Conservation (phyloP, 2,888 invertebrate genomes). For the Teleogryllus oceanicus region DNA sequence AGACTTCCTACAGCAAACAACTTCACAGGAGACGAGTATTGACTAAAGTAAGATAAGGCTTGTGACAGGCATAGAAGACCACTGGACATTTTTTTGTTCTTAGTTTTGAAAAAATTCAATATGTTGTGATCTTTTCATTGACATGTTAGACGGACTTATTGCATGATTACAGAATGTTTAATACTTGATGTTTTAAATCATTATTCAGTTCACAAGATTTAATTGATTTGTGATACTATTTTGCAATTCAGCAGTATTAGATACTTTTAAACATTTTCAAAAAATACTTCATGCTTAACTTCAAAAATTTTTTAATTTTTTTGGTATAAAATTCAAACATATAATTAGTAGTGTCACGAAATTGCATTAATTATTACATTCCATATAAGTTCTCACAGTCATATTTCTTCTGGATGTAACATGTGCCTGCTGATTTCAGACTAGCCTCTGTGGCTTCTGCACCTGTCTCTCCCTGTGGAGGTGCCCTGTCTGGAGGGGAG, state of each 20-base stretch:
- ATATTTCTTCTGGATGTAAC: constrained; percentile 4
- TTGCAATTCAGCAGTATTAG: too few relatives aligned
- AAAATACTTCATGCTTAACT: too few relatives aligned
- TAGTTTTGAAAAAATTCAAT: neutral
- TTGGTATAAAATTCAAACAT: too few relatives aligned
- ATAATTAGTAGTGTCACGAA: too few relatives aligned
- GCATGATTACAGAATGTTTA: neutral
- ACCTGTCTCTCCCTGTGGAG: constrained; percentile 20
- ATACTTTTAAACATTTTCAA: too few relatives aligned
- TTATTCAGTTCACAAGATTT: too few relatives aligned
- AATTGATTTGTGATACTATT: too few relatives aligned
- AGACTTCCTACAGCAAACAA: neutral
- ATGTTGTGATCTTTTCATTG: too few relatives aligned
- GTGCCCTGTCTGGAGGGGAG: constrained; percentile 18
- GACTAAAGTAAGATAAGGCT: neutral
- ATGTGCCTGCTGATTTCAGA: constrained; percentile 31
- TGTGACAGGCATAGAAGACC: neutral
- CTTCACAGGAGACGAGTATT: neutral
- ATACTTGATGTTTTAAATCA: neutral
- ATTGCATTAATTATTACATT: too few relatives aligned
- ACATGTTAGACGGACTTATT: too few relatives aligned
- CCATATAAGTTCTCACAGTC: too few relatives aligned
- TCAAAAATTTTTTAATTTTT: too few relatives aligned
- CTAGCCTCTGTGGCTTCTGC: constrained; percentile 27
- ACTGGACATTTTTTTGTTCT: neutral